These are phyloP conservation scores for Athene noctua DNA, from an alignment of 2,113 vertebrate species.

Conservation along the genomic window DNA sequence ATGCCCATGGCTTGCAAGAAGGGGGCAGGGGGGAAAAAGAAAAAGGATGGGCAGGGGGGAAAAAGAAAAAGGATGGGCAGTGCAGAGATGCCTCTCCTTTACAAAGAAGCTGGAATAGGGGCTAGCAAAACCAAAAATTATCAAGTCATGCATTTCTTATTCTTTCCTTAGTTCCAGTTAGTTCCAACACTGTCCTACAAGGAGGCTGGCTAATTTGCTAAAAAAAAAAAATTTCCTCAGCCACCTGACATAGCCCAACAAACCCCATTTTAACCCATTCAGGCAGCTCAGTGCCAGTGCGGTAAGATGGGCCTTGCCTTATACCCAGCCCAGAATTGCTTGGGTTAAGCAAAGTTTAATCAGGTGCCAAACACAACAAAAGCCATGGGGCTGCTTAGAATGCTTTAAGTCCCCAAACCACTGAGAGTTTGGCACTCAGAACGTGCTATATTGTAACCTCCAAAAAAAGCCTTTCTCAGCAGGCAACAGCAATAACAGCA, in stretches of 20 bases:
- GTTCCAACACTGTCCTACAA: neutral
- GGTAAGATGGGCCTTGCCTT: neutral
- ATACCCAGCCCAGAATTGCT: fast-evolving
- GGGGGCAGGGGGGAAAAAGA: neutral
- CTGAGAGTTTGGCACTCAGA: neutral
- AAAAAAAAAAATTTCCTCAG: no score
- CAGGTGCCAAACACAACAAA: neutral
- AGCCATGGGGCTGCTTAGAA: neutral
- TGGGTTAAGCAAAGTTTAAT: neutral
- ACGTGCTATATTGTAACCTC: neutral
- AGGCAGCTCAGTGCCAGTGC: fast-evolving
- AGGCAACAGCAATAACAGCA: neutral
- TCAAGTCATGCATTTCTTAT: fast-evolving
- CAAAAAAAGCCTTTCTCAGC: neutral
- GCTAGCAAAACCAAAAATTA: neutral
- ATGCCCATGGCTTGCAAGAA: neutral
- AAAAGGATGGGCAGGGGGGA: neutral
- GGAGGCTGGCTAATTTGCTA: neutral
- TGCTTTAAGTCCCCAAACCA: neutral
- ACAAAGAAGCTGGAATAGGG: neutral
- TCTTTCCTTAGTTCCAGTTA: neutral
- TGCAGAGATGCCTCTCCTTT: neutral
- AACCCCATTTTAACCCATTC: neutral
- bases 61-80: neutral
- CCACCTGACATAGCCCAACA: neutral